A percentile compares a stretch with the other conserved stretches of the same genome.
Evolutionary conservation across 2,113 vertebrate genomes (phyloP).

Genomic region (Cryptomyrus ogoouensis): DNA sequence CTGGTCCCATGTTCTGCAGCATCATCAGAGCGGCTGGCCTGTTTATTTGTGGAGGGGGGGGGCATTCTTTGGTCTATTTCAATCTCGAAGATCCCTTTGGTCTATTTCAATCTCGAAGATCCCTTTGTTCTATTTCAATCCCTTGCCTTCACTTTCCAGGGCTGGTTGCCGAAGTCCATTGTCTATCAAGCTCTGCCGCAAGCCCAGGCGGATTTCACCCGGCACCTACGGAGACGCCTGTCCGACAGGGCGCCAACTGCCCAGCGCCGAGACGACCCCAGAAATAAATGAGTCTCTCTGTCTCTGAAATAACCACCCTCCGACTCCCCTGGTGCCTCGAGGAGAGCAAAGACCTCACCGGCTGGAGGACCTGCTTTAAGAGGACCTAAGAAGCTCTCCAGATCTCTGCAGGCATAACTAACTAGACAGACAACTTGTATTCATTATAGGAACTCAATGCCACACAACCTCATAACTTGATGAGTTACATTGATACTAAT

Average conservation of each 20-base stretch:
- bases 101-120: neutral
- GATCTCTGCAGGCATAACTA: neutral
- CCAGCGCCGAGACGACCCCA: conserved; percentile 20
- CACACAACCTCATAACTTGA: conserved; percentile 10
- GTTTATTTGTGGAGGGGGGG: neutral
- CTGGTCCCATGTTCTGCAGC: neutral
- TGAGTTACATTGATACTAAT: neutral
- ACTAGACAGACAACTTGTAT: neutral
- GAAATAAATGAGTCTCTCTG: neutral
- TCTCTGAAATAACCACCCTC: neutral
- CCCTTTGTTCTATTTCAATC: neutral
- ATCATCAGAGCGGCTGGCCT: neutral
- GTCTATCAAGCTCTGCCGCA: conserved; percentile 58
- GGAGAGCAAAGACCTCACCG: neutral
- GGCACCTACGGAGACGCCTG: conserved; percentile 56
- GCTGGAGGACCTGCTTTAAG: neutral
- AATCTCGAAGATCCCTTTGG: neutral
- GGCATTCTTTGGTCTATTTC: neutral
- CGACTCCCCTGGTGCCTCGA: neutral
- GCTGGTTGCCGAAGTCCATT: conserved; percentile 67
- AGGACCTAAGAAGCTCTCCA: neutral
- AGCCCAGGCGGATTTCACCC: conserved; percentile 64
- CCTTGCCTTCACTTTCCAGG: conserved; percentile 44
- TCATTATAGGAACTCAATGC: conserved; percentile 20
- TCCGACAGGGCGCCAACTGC: neutral